Evolutionary conservation across 1,140 invertebrate genomes (phyloP), one percentile per base, ranked within the genome.

Genomic region (Ceratitis capitata): DNA sequence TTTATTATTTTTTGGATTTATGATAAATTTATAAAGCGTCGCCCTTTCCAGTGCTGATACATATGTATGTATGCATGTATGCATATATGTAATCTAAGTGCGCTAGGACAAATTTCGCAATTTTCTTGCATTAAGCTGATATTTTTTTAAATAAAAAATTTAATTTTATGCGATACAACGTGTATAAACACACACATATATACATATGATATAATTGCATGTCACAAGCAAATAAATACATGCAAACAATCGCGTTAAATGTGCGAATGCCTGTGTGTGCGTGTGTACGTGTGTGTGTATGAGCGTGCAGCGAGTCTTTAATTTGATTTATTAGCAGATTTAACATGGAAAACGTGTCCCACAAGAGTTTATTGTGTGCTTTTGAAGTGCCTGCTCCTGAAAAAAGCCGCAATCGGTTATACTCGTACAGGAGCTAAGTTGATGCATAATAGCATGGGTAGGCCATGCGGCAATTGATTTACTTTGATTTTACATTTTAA

Each of bases 401-500:
- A 42, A n/a, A 26, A 78, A 26, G 19, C 42, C 39, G 3, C 14
- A 42, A 45, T 26, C 12, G 42, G 64, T 32, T 61, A 61, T 26
- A 10, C 39, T 9, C 14, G 4, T 23, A 78, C 7, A 45, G 10
- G 35, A n/a, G n/a, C n/a, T n/a, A n/a, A 16, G 10, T 78, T 2
- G 69, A 26, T 19, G 35, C 69, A 78, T 9, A 9, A 45, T 9
- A 19, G 39, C 39, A 78, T 1, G 69, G 26, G 42, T 78, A 78
- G 69, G 69, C 45, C 69, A 78, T 78, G 69, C 74, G 87, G 88
- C 90, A 90, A 90, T 90, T 90, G 89, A 90, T 90, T 90, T 88
- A 90, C 88, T 90, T 90, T 88, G 89, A 90, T 90, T 90, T 90
- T 89, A 88, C 89, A 90, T 90, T 90, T 90, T 89, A 90, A 90